phyloP scores from a whole-genome alignment of 2,113 vertebrate species.

The Recurvirostra avosetta region DNA sequence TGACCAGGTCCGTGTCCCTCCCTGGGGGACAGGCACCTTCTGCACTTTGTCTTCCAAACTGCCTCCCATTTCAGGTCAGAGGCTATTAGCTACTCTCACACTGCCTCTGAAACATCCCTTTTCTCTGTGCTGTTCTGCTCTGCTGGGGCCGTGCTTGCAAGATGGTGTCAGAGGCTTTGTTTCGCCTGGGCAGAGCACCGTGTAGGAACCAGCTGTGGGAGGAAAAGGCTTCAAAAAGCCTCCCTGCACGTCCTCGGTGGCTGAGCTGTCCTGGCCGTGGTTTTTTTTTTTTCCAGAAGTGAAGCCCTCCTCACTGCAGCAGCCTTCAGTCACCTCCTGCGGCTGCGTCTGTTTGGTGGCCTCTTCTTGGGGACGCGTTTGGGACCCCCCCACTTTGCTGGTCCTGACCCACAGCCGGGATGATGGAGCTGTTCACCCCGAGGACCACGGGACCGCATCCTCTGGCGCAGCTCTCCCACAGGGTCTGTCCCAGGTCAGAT shows the following conservation, averaged over 20 bases:
- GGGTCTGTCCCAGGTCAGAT: neutral
- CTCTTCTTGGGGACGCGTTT: neutral
- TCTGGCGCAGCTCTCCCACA: neutral
- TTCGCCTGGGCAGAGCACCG: neutral
- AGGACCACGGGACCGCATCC: neutral
- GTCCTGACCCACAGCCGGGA: neutral
- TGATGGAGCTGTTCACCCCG: fast-evolving
- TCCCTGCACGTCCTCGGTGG: fast-evolving
- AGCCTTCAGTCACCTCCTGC: neutral
- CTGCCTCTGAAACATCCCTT: neutral
- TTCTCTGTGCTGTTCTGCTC: neutral
- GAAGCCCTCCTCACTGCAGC: neutral
- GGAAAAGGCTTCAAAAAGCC: neutral
- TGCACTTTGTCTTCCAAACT: neutral
- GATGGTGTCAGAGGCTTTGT: neutral
- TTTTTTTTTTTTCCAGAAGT: neutral
- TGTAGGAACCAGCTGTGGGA: neutral
- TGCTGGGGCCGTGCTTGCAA: neutral
- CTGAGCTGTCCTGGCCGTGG: neutral
- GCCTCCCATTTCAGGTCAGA: neutral
- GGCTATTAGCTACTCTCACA: fast-evolving
- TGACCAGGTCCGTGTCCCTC: neutral
- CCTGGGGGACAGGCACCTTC: neutral
- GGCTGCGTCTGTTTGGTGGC: neutral
- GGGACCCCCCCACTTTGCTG: neutral